Evolutionary conservation across 2,113 vertebrate species (phyloP).

Genomic region (Rattus rattus): DNA sequence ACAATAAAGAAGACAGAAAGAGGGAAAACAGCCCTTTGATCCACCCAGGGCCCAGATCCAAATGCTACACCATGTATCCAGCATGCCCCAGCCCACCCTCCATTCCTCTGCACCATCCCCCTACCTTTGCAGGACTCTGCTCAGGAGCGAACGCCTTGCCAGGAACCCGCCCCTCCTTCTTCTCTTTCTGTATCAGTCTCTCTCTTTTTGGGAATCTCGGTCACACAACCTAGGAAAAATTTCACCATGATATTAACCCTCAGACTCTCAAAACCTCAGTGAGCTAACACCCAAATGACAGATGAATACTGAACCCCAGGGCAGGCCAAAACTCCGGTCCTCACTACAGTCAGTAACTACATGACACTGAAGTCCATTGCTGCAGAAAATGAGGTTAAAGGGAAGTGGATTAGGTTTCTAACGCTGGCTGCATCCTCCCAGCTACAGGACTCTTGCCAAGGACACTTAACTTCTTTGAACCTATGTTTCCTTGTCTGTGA

Average conservation of each 20-base stretch:
- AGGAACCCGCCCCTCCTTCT: slow-evolving; percentile 76
- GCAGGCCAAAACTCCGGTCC: background rate
- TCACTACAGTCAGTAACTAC: background rate
- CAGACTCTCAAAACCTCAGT: background rate
- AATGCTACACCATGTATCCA: too few relatives aligned
- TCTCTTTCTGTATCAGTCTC: slow-evolving; percentile 40
- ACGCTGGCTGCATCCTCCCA: background rate
- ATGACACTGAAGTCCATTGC: background rate
- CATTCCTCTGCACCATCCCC: background rate
- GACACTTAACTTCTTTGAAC: background rate
- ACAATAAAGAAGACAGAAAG: background rate
- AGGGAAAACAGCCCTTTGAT: background rate
- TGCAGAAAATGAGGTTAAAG: background rate
- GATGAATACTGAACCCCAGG: background rate
- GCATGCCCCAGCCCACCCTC: background rate
- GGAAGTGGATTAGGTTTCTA: background rate
- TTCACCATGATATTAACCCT: background rate
- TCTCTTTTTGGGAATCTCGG: slow-evolving; percentile 25
- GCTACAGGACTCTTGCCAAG: background rate
- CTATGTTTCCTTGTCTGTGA: background rate
- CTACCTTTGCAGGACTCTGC: slow-evolving; percentile 66
- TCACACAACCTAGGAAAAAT: slow-evolving; percentile 69
- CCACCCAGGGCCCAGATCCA: background rate
- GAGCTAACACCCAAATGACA: background rate
- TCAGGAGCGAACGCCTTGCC: slow-evolving; percentile 62